A percentile compares a stretch with the other conserved stretches of the same genome.
These are phyloP conservation scores for Asbolus verrucosus DNA, from an alignment of 1,140 invertebrate species.

Conservation along the genomic window DNA sequence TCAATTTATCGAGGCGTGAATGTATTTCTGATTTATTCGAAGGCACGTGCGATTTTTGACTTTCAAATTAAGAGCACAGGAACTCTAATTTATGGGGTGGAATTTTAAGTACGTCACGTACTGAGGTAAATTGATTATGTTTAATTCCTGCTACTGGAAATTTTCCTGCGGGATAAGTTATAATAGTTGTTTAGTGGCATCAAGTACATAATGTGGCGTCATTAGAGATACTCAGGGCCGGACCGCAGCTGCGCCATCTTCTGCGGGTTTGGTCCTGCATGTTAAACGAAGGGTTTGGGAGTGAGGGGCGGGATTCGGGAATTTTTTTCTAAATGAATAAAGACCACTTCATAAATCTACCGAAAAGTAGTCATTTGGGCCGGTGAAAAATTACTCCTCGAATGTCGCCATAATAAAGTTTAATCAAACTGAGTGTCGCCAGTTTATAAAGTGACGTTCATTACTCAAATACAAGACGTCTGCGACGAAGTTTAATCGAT, in stretches of 20 bases:
- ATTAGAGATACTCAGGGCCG: conserved; percentile 15
- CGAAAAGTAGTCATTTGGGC: conserved; percentile 29
- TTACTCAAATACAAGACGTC: conserved; percentile 35
- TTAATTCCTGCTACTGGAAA: background rate
- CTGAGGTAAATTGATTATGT: no score
- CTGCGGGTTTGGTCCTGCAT: conserved; percentile 12
- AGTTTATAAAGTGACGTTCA: conserved; percentile 38
- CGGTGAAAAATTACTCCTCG: conserved; percentile 29
- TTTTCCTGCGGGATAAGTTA: background rate
- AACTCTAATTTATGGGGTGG: no score
- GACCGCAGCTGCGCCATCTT: conserved; percentile 23
- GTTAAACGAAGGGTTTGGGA: background rate
- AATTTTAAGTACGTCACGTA: no score
- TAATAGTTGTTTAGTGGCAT: conserved; percentile 5
- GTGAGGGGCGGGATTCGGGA: background rate
- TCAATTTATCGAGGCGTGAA: no score
- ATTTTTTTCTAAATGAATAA: conserved; percentile 26
- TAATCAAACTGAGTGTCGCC: conserved; percentile 32
- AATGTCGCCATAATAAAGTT: conserved; percentile 29
- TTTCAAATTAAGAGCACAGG: conserved; percentile 13
- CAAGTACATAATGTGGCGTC: conserved; percentile 15
- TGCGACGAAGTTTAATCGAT: conserved; percentile 31
- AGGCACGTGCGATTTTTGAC: conserved; percentile 13
- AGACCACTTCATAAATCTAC: conserved; percentile 30
- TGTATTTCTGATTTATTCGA: no score